A percentile compares a stretch with the other conserved stretches of the same genome.
These are phyloP conservation scores for Pleuronectes platessa DNA, from an alignment of 2,113 vertebrate species.

Conservation along the genomic window DNA sequence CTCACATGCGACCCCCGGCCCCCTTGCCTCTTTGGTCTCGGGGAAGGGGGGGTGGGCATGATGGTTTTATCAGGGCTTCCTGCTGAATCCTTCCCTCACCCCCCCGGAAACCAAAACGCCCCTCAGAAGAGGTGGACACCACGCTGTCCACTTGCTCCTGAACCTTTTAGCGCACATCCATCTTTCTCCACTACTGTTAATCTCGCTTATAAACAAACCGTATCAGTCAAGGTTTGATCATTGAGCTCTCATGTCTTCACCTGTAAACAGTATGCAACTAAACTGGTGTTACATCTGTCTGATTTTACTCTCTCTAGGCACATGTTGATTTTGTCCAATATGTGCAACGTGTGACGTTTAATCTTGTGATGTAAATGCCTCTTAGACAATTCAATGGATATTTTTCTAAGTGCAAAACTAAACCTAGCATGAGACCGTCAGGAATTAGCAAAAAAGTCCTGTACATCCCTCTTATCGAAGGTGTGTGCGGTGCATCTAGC, in stretches of 20 bases:
- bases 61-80: constrained; percentile 79
- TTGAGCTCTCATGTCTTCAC: constrained; percentile 53
- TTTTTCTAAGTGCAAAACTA: constrained; percentile 67
- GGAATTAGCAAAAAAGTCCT: constrained; percentile 60
- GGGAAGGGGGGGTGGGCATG: constrained; percentile 79
- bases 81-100: constrained; percentile 81
- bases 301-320: constrained; percentile 68
- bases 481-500: constrained; percentile 48
- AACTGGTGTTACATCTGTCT: constrained; percentile 64
- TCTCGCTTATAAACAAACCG: constrained; percentile 67
- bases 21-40: constrained; percentile 76
- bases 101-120: constrained; percentile 73
- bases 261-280: constrained; percentile 73
- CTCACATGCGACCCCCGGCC: constrained; percentile 62
- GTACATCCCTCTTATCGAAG: constrained; percentile 53
- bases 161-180: constrained; percentile 77
- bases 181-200: constrained; percentile 67
- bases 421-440: constrained; percentile 70
- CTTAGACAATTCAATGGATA: constrained; percentile 64
- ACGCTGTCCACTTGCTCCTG: constrained; percentile 82
- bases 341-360: constrained; percentile 70
- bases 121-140: constrained; percentile 81
- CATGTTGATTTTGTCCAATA: constrained; percentile 75
- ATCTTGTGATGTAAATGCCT: constrained; percentile 72
- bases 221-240: constrained; percentile 69